Conservation (phyloP, 35 echinoderm and acorn worm species). For the Eucidaris tribuloides region DNA sequence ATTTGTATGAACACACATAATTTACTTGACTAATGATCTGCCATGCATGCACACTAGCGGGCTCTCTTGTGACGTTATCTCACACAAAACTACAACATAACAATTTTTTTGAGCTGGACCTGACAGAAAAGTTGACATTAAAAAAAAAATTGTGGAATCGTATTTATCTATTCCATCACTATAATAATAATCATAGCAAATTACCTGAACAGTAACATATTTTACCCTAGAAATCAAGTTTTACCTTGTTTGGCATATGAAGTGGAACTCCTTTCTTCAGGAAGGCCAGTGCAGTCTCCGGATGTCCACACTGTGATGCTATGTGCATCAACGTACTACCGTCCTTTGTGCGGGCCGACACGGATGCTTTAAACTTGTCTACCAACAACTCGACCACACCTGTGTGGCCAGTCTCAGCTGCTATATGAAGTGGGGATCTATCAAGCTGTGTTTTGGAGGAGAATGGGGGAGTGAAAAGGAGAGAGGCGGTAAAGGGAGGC, state of each 20-base stretch:
- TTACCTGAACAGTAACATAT: background rate
- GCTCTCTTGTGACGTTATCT: no score
- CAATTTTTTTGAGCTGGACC: background rate
- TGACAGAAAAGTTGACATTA: background rate
- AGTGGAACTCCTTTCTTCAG: constrained; percentile 99
- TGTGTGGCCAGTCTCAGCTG: constrained; percentile 94
- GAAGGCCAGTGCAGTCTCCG: constrained; percentile 90
- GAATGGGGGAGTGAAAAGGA: no score
- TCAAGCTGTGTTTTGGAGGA: constrained; percentile 56
- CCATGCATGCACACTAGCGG: no score
- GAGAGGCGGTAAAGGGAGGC: background rate
- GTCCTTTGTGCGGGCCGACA: constrained; percentile 94
- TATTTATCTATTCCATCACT: background rate
- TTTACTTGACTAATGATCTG: no score
- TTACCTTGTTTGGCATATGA: constrained; percentile 99
- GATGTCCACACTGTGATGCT: constrained; percentile 96
- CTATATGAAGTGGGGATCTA: constrained; percentile 93
- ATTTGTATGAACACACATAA: no score
- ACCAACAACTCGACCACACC: constrained; percentile 81
- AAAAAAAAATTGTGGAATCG: background rate
- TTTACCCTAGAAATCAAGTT: background rate
- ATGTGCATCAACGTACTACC: constrained; percentile 98
- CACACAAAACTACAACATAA: background rate
- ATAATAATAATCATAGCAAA: background rate
- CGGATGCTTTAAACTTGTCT: constrained; percentile 95